Evolutionary conservation across 1,140 invertebrate species (phyloP).

Genomic region (Brachionus koreanus): DNA sequence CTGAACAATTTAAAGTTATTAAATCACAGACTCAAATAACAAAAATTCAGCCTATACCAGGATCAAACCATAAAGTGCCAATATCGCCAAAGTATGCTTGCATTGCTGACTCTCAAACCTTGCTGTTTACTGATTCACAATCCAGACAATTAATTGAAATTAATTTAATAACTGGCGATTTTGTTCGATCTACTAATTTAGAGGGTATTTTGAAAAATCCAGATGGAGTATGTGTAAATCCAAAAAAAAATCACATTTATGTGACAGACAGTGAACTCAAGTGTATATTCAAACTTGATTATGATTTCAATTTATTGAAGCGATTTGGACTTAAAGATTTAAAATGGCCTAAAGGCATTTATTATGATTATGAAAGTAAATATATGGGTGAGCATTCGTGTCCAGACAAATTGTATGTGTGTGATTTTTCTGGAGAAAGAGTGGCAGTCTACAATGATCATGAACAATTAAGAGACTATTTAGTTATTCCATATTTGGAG

Average conservation of each 20-base stretch:
- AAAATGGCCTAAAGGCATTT: conserved; percentile 41
- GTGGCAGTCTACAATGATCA: conserved; percentile 36
- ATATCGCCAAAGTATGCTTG: neutral
- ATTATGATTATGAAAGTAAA: conserved; percentile 38
- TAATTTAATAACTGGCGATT: neutral
- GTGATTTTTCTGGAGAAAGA: conserved; percentile 30
- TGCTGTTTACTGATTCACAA: conserved; percentile 37
- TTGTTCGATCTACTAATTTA: conserved; percentile 33
- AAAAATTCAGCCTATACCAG: neutral
- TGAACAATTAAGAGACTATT: conserved; percentile 35
- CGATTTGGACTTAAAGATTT: conserved; percentile 23
- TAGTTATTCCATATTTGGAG: neutral
- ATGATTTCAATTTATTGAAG: conserved; percentile 28
- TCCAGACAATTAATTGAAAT: conserved; percentile 24
- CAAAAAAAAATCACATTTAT: conserved; percentile 25
- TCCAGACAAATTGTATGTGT: conserved; percentile 29
- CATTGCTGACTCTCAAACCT: neutral
- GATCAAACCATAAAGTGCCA: neutral
- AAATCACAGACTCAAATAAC: conserved; percentile 23
- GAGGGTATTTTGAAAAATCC: conserved; percentile 29
- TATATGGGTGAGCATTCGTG: neutral
- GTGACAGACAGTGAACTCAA: conserved; percentile 21
- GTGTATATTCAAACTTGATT: conserved; percentile 44
- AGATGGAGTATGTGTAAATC: conserved; percentile 40
- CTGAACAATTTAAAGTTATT: conserved; percentile 25